Percentiles rank a stretch among this genome's conserved stretches.
phyloP scores from a whole-genome alignment of 2,797 vertebrate species.

The Caiman crocodilus region DNA sequence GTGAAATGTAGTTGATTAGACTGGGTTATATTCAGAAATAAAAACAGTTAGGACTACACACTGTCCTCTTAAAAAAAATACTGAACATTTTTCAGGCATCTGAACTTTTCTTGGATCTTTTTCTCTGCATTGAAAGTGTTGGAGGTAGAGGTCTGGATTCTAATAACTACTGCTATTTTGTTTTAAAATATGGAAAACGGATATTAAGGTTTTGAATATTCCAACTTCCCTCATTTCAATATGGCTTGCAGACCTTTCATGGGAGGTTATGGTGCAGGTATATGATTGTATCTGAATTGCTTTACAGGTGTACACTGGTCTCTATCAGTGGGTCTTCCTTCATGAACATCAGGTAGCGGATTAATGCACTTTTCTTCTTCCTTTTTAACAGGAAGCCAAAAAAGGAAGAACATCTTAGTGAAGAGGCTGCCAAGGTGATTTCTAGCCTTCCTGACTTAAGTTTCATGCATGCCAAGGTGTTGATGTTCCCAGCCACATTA shows the following conservation, averaged over 20 bases:
- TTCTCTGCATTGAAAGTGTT: background rate
- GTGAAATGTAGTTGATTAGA: background rate
- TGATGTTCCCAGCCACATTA: constrained; percentile 92
- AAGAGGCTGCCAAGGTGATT: constrained; percentile 87
- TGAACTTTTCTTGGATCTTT: background rate
- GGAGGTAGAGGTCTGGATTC: background rate
- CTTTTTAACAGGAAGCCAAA: constrained; percentile 83
- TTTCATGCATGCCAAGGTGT: constrained; percentile 93
- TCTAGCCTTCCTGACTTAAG: constrained; percentile 89
- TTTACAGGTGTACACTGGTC: background rate
- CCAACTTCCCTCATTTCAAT: background rate
- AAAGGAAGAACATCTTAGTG: constrained; percentile 87
- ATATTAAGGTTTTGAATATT: background rate
- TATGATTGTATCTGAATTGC: constrained; percentile 17
- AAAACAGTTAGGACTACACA: background rate
- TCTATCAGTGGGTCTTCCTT: constrained; percentile 29
- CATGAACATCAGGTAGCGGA: background rate
- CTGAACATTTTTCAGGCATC: background rate
- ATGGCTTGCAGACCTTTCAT: background rate
- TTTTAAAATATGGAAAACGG: background rate
- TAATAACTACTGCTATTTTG: background rate
- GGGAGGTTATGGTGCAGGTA: constrained; percentile 15
- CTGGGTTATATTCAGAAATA: background rate
- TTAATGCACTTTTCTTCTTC: constrained; percentile 62
- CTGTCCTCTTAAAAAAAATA: background rate